Evolutionary conservation across 2,113 vertebrate genomes (phyloP), one percentile per base, ranked within the genome.

Genomic region (Callithrix jacchus): DNA sequence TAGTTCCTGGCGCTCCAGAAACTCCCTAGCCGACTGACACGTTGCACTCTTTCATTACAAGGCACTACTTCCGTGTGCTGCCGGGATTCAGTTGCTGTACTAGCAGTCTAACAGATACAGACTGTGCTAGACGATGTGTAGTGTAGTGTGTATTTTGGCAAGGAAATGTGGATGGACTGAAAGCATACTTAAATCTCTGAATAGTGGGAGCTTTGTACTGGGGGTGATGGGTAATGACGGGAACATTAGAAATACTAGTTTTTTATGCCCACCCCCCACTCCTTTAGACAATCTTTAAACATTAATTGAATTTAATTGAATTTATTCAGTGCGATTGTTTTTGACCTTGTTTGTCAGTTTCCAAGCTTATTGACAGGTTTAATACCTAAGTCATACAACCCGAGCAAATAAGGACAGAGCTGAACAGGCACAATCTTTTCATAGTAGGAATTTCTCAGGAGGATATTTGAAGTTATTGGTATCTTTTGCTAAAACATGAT

Each of bases 41-140:
- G 98, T 98, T 87, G 98, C 98, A 96, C 66, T 64, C 54, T 90
- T 66, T 74, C 56, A 14, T 68, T 61, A 16, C 68, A 1, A 91
- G 94, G 47, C 81, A 2, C 56, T 10, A 95, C 97, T 98, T 98
- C 98, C 98, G 97, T 40, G 95, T 96, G 82, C 84, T 81, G 54
- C 49, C 0, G 9, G 89, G 81, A 54, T 56, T 66, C 56, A 18
- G 89, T 68, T 20, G 77, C 91, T 40, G 1, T 35, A 5, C 91
- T 45, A 10, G 89, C n/a, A 3, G 32, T 21, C 85, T 68, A 27
- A 74, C 92, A 81, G 94, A 87, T 79, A 20, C 61, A 14, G 73
- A 20, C 83, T 81, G 94, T 87, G 84, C 84, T 58, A 80, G 84
- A 18, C 52, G 32, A 0, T 11, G 82, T 8, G 37, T 9, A 32